A percentile compares a stretch with the other conserved stretches of the same genome.
These are phyloP conservation scores for Gallinago nigripennis DNA, from an alignment of 2,797 vertebrate species.

Conservation along the genomic window DNA sequence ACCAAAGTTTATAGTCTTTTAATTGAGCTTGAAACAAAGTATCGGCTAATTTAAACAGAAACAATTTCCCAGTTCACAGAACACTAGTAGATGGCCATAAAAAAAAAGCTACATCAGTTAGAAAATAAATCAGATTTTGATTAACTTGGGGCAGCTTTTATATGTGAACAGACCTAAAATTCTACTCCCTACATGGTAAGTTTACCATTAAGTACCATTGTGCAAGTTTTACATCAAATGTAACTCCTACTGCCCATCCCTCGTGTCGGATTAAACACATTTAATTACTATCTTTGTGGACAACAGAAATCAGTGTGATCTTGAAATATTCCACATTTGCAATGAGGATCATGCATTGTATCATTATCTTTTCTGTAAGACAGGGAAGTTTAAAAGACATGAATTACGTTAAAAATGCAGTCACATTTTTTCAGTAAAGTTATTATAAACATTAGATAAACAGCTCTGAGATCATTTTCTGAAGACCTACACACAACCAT, in stretches of 20 bases:
- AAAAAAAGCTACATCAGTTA: not conserved
- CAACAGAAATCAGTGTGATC: not conserved
- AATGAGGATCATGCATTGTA: not conserved
- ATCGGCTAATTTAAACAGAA: not conserved
- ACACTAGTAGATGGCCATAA: not conserved
- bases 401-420: not conserved
- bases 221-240: not conserved
- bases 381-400: not conserved
- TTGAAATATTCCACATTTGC: not conserved
- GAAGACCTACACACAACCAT: not conserved
- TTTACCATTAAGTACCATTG: not conserved
- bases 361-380: not conserved
- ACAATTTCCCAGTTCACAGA: not conserved
- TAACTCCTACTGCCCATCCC: not conserved
- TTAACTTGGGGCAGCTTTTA: not conserved
- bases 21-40: slow-evolving; percentile 8
- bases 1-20: not conserved
- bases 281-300: not conserved
- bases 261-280: not conserved
- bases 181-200: not conserved
- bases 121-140: not conserved
- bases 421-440: not conserved
- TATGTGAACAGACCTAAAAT: not conserved
- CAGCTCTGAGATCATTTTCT: not conserved
- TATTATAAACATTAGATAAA: not conserved